A percentile compares a stretch with the other conserved stretches of the same genome.
phyloP scores from a whole-genome alignment of 92 coral and sea anemone species.

The Micromussa lordhowensis region DNA sequence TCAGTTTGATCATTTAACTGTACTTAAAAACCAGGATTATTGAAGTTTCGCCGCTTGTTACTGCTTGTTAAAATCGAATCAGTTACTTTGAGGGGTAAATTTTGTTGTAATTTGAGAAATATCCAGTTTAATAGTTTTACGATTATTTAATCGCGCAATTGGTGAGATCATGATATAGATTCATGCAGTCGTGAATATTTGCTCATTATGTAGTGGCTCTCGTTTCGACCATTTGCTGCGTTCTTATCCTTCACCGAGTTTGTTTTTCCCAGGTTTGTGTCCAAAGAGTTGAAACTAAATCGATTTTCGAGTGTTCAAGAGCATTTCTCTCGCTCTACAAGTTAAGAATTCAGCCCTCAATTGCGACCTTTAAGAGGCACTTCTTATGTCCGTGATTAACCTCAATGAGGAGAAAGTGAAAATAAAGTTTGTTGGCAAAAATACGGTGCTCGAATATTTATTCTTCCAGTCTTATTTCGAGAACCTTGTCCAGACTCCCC shows the following conservation, averaged over 20 bases:
- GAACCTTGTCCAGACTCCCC: not conserved
- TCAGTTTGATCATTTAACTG: not conserved
- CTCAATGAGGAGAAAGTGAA: not conserved
- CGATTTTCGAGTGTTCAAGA: conserved; percentile 23
- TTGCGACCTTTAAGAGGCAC: conserved; percentile 6
- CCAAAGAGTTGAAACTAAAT: not conserved
- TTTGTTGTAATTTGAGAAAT: not conserved
- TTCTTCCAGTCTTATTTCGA: not conserved
- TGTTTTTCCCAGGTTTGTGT: conserved; percentile 11
- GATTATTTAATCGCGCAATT: not conserved
- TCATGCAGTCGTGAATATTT: not conserved
- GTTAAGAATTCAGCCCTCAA: not conserved
- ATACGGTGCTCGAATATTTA: not conserved
- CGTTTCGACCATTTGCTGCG: not conserved
- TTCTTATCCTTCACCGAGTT: not conserved
- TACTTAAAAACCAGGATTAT: not conserved
- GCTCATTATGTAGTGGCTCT: not conserved
- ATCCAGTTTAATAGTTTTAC: not conserved
- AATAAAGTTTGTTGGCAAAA: not conserved
- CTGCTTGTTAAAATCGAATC: not conserved
- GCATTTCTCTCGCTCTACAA: conserved; percentile 1
- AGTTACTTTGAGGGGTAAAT: not conserved
- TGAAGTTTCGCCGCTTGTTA: not conserved
- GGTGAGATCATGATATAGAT: not conserved
- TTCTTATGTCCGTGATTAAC: not conserved